Conservation (phyloP, 2,888 invertebrate genomes). For the Ctena decussata region DNA sequence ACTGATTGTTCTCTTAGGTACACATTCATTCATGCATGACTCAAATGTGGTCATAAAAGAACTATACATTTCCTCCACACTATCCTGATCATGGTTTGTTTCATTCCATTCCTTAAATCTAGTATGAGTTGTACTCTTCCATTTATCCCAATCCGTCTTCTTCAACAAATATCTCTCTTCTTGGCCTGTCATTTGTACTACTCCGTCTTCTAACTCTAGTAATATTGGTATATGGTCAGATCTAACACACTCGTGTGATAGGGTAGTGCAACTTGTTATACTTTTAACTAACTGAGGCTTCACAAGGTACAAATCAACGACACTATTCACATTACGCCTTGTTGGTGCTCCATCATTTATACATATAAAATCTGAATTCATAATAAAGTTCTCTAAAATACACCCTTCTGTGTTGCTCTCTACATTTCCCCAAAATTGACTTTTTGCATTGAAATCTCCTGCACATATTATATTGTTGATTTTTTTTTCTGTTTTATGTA, state of each 20-base stretch:
- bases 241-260: conserved; percentile 8
- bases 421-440: conserved; percentile 18
- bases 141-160: neutral
- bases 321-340: conserved; percentile 19
- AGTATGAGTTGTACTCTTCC: neutral
- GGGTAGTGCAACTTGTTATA: conserved; percentile 9
- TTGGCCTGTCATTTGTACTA: neutral
- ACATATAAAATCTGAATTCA: neutral
- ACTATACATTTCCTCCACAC: neutral
- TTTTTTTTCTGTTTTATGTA: neutral
- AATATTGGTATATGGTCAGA: conserved; percentile 19
- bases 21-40: neutral
- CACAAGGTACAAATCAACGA: conserved; percentile 25
- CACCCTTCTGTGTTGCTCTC: neutral
- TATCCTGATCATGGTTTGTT: neutral
- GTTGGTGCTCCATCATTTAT: conserved; percentile 27
- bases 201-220: neutral
- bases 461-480: conserved; percentile 6
- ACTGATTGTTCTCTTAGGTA: neutral
- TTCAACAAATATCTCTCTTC: neutral
- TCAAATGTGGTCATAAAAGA: neutral
- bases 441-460: conserved; percentile 27
- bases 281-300: neutral
- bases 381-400: conserved; percentile 3
- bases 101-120: neutral